phyloP scores from a whole-genome alignment of 2,113 vertebrate species.

The Buteo buteo region DNA sequence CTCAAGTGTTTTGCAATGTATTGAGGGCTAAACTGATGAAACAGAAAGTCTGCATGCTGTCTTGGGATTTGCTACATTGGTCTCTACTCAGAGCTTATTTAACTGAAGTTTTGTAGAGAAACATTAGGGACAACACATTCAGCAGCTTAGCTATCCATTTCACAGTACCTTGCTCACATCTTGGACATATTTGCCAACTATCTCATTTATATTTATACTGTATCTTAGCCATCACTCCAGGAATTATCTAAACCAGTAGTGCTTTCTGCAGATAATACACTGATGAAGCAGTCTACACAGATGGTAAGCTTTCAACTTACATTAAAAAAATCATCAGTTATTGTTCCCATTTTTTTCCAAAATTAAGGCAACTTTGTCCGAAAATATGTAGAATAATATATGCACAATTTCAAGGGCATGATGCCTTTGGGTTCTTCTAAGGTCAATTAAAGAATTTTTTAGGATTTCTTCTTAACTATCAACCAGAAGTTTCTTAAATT shows the following conservation, averaged over 20 bases:
- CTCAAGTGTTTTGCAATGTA: neutral
- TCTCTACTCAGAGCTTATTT: neutral
- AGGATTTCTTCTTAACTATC: neutral
- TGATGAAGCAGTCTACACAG: slow-evolving; percentile 44
- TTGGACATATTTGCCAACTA: neutral
- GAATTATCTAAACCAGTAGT: neutral
- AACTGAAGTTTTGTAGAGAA: neutral
- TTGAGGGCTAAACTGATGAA: neutral
- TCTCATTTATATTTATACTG: neutral
- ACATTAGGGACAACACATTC: neutral
- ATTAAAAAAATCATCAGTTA: slow-evolving; percentile 59
- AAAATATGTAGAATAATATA: neutral
- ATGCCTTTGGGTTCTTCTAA: neutral
- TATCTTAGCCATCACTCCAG: slow-evolving; percentile 1
- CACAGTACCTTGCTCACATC: neutral
- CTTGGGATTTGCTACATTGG: neutral
- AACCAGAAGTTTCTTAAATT: neutral
- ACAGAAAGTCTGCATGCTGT: neutral
- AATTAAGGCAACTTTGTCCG: neutral
- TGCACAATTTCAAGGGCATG: neutral
- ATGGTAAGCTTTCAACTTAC: slow-evolving; percentile 61
- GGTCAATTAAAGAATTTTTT: neutral
- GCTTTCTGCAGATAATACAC: slow-evolving; percentile 1
- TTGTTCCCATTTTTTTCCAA: neutral
- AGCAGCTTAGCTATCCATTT: neutral